These are phyloP conservation scores for Turritopsis dohrnii DNA, from an alignment of 30 jellyfish, hydroid and myxozoan genomes.

Conservation along the genomic window DNA sequence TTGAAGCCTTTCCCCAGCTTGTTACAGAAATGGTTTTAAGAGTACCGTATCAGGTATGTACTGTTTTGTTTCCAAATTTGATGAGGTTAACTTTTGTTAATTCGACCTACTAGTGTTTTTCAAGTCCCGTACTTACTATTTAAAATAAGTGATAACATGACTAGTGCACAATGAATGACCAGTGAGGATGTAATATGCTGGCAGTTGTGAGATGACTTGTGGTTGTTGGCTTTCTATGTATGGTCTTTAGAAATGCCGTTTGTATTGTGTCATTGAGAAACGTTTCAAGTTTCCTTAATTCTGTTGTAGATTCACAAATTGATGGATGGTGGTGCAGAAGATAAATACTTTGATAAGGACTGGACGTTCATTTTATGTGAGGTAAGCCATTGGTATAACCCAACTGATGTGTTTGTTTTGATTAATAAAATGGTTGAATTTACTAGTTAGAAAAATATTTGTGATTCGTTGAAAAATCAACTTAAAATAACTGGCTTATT, in stretches of 20 bases:
- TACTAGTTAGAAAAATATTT: neutral
- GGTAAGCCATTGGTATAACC: conserved; percentile 37
- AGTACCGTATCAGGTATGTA: conserved; percentile 90
- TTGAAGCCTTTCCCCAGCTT: conserved; percentile 92
- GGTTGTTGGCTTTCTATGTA: too few relatives aligned
- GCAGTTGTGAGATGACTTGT: too few relatives aligned
- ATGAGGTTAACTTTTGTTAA: too few relatives aligned
- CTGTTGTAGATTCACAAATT: conserved; percentile 30
- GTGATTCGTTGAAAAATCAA: neutral
- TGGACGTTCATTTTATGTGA: conserved; percentile 81
- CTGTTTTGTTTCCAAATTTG: neutral
- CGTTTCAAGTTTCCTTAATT: neutral
- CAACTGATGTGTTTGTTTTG: neutral
- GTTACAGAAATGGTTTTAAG: conserved; percentile 92
- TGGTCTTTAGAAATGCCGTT: neutral
- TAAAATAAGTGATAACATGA: too few relatives aligned
- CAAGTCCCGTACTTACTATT: too few relatives aligned
- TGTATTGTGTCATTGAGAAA: neutral
- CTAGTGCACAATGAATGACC: too few relatives aligned
- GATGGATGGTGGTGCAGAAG: conserved; percentile 17
- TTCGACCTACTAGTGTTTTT: too few relatives aligned
- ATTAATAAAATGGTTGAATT: neutral
- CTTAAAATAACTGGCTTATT: neutral
- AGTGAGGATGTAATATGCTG: too few relatives aligned
- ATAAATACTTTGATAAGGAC: conserved; percentile 49